A percentile compares a stretch with the other conserved stretches of the same genome.
Evolutionary conservation across 2,888 invertebrate species (phyloP).

Genomic region (Zaprionus bogoriensis): DNA sequence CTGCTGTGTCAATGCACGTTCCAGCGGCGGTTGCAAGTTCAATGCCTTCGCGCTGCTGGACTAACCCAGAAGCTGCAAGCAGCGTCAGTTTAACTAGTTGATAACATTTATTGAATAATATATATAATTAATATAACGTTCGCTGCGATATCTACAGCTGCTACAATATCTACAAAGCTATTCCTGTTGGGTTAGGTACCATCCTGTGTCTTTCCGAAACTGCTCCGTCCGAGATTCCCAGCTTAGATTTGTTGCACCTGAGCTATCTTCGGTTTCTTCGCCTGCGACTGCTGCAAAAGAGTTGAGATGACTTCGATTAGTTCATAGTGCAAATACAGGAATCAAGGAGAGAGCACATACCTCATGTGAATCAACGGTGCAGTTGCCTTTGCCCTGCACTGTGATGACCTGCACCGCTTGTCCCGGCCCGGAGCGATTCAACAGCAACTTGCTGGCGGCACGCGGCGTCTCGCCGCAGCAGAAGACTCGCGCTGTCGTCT

Average conservation of each 20-base stretch:
- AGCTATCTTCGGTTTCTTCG: constrained; percentile 80
- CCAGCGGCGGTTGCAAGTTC: constrained; percentile 53
- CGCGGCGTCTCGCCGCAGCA: constrained; percentile 79
- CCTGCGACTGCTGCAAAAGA: constrained; percentile 64
- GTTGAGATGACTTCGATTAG: neutral
- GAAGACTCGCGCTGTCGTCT: constrained; percentile 77
- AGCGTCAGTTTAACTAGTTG: neutral
- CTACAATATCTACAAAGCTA: constrained; percentile 10
- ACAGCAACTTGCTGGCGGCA: constrained; percentile 48
- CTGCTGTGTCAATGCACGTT: constrained; percentile 67
- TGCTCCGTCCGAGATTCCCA: neutral
- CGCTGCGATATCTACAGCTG: constrained; percentile 32
- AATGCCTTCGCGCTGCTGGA: constrained; percentile 45
- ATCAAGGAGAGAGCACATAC: constrained; percentile 4
- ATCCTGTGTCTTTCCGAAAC: constrained; percentile 33
- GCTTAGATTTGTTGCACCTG: constrained; percentile 72
- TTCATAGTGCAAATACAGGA: neutral
- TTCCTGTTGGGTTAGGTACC: neutral
- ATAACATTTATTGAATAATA: constrained; percentile 25
- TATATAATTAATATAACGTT: constrained; percentile 3
- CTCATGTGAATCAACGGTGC: constrained; percentile 39
- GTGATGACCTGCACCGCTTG: constrained; percentile 90
- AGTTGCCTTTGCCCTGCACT: constrained; percentile 46
- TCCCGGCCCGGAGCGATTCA: constrained; percentile 84
- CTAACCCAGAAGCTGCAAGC: constrained; percentile 42